Evolutionary conservation across 2,797 vertebrate species (phyloP).

Genomic region (Anabas testudineus): DNA sequence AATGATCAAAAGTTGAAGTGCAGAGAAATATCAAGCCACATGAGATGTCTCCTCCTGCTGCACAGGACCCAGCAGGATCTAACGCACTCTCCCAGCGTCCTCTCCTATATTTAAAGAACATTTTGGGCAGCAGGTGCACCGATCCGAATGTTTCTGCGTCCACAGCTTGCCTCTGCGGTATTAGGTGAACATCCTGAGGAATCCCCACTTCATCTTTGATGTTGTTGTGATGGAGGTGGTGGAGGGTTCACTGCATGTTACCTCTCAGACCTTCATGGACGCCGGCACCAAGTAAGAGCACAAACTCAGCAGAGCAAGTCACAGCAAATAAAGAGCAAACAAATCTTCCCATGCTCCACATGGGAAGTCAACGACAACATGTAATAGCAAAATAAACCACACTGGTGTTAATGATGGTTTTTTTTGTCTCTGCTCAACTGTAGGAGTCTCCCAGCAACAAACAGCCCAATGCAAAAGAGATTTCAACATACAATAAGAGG

Average conservation of each 20-base stretch:
- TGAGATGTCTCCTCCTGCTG: neutral
- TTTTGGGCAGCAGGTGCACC: neutral
- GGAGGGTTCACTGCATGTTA: conserved; percentile 96
- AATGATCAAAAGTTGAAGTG: conserved; percentile 6
- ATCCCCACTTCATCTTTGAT: conserved; percentile 97
- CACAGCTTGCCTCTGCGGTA: conserved; percentile 92
- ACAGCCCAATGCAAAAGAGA: conserved; percentile 98
- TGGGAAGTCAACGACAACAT: conserved; percentile 8
- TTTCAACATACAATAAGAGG: conserved; percentile 99
- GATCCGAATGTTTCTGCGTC: conserved; percentile 10
- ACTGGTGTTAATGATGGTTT: neutral
- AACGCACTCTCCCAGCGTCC: conserved; percentile 4
- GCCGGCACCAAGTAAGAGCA: conserved; percentile 98
- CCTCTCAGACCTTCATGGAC: conserved; percentile 99
- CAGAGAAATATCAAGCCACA: conserved; percentile 48
- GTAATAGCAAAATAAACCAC: conserved; percentile 10
- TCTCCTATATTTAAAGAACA: conserved; percentile 34
- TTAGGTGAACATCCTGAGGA: conserved; percentile 99
- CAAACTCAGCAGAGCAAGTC: conserved; percentile 92
- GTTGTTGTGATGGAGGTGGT: conserved; percentile 96
- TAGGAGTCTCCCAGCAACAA: conserved; percentile 99
- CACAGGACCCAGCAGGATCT: conserved; percentile 17
- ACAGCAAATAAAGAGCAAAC: neutral
- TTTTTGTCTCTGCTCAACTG: too few relatives aligned
- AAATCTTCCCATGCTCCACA: neutral